A percentile compares a stretch with the other conserved stretches of the same genome.
Conservation (phyloP, 2,888 invertebrate genomes). For the Camptogramma bilineatum region DNA sequence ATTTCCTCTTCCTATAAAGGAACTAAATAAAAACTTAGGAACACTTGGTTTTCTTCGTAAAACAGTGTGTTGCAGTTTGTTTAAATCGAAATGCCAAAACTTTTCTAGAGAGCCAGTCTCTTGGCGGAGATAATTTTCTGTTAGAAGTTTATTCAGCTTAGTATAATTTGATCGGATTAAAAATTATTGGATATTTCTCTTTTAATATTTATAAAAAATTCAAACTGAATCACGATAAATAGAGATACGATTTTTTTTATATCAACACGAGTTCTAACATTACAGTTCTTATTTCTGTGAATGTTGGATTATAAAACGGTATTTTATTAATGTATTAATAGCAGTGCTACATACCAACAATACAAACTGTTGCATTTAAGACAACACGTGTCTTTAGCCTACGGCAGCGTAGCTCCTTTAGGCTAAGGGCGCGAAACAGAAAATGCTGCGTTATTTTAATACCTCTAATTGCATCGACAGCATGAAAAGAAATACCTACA, state of each 20-base stretch:
- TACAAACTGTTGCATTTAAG: not conserved
- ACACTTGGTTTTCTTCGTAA: not conserved
- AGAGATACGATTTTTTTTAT: no score
- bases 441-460: slow-evolving; percentile 17
- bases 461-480: slow-evolving; percentile 54
- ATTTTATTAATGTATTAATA: not conserved
- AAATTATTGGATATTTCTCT: no score
- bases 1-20: not conserved
- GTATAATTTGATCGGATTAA: no score
- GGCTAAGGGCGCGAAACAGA: not conserved
- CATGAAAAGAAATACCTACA: slow-evolving; percentile 67
- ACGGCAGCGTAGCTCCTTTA: not conserved
- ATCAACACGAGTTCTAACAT: no score
- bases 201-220: no score
- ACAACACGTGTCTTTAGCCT: no score
- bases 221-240: no score
- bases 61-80: slow-evolving; percentile 15
- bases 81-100: slow-evolving; percentile 17
- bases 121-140: slow-evolving; percentile 4
- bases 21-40: not conserved
- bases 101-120: slow-evolving; percentile 5
- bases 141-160: not conserved
- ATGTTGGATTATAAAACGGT: no score
- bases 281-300: no score
- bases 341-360: not conserved